A percentile compares a stretch with the other conserved stretches of the same genome.
Evolutionary conservation across 2,113 vertebrate genomes (phyloP).

Genomic region (Grantiella picta): DNA sequence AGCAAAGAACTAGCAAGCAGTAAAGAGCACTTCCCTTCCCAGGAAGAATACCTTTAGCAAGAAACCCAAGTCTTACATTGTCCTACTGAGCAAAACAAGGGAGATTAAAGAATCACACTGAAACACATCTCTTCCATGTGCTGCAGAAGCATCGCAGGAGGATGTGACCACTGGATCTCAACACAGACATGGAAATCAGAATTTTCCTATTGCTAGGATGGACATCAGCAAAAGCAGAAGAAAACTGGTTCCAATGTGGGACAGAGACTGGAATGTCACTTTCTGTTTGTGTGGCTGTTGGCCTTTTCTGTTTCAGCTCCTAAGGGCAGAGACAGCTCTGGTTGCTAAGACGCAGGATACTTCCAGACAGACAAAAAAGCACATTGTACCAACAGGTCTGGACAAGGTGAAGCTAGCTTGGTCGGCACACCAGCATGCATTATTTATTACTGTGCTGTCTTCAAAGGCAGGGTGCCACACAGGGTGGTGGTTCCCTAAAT

Average conservation of each 20-base stretch:
- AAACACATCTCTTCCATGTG: neutral
- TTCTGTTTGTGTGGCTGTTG: constrained; percentile 3
- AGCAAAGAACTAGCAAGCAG: neutral
- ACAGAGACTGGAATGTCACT: neutral
- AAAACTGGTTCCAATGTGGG: neutral
- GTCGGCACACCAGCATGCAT: constrained; percentile 30
- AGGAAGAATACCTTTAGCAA: neutral
- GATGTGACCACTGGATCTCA: neutral
- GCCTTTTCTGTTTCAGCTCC: constrained; percentile 33
- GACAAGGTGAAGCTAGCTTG: constrained; percentile 54
- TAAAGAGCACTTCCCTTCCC: neutral
- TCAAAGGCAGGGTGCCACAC: constrained; percentile 56
- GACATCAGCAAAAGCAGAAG: neutral
- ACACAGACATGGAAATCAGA: neutral
- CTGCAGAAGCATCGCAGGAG: neutral
- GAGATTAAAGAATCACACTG: neutral
- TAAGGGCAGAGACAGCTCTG: constrained; percentile 39
- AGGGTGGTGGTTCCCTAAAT: constrained; percentile 50
- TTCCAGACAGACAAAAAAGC: constrained; percentile 51
- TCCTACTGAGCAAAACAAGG: neutral
- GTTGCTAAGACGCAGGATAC: constrained; percentile 15
- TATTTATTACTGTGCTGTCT: constrained; percentile 57
- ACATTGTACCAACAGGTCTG: constrained; percentile 50
- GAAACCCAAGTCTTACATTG: neutral
- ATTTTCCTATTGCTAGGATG: neutral